Evolutionary conservation across 2,888 invertebrate genomes (phyloP), one percentile per base, ranked within the genome.

Genomic region (Himalopsyche japonica): DNA sequence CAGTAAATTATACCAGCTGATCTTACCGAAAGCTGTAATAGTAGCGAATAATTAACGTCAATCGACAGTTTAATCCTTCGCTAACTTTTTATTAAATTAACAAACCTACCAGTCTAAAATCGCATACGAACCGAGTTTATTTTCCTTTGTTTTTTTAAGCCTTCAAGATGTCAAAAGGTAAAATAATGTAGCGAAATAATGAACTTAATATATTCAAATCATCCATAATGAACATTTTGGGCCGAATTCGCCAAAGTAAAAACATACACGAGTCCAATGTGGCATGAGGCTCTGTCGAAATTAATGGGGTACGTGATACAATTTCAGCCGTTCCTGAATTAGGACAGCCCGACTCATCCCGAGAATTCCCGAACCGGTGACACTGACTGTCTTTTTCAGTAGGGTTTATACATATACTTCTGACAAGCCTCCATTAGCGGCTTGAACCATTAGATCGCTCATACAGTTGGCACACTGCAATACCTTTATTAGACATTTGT

Each of bases 231-330:
- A 1, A 15, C 1, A 8, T 43, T 43, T 43, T 15, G 15, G 15
- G 5, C 70, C 15, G 1, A 12, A 0, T 30, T 27, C 8, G 30
- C 12, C 10, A 70, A 70, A 70, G 70, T 70, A 70, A 70, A 15
- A 15, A 27, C 24, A 27, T 27, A 15, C n/a, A 27, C 24, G 15
- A 27, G 70, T 12, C 12, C 70, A 15, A 12, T 10, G 70, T 70
- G 30, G 79, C 79, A 80, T 32, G 70, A 70, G 79, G 79, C 83
- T 76, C 70, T 27, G 30, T 70, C 70, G 30, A 64, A 83, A 83
- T 83, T 79, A 83, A 83, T 83, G 83, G 79, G 47, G 27, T 79
- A 83, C 83, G 83, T 83, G 83, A 83, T 83, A 79, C 79, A 83
- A 83, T 83, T 83, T 83, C 79, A 70, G 49, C 27, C 34, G 57